These are phyloP conservation scores for Garra rufa DNA, from an alignment of 2,113 vertebrate species.

Conservation along the genomic window DNA sequence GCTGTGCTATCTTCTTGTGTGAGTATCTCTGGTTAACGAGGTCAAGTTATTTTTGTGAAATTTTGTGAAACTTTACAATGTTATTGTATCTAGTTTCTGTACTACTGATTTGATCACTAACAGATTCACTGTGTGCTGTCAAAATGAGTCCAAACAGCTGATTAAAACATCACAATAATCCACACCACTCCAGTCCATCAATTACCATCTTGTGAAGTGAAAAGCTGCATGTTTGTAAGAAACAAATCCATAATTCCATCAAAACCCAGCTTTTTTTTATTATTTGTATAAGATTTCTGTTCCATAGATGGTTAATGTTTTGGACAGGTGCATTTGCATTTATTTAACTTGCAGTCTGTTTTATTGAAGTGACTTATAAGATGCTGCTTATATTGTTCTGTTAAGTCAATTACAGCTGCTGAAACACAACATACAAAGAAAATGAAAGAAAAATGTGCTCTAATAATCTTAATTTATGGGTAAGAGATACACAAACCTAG, in stretches of 20 bases:
- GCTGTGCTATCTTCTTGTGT: neutral
- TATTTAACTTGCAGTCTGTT: neutral
- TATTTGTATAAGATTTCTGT: neutral
- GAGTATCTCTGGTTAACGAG: neutral
- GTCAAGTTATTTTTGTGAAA: constrained; percentile 6
- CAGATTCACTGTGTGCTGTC: no score
- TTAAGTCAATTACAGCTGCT: neutral
- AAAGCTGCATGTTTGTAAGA: neutral
- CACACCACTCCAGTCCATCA: neutral
- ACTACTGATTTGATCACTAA: no score
- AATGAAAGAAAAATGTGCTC: neutral
- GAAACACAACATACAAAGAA: neutral
- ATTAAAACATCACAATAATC: neutral
- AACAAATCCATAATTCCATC: neutral
- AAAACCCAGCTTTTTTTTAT: neutral
- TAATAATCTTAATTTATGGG: neutral
- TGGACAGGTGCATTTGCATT: neutral
- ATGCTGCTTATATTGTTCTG: neutral
- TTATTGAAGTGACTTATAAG: neutral
- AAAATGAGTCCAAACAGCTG: neutral
- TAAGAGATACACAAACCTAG: neutral
- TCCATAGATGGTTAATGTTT: neutral
- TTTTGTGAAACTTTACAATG: neutral
- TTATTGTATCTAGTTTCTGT: neutral
- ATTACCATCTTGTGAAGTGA: neutral